A percentile compares a stretch with the other conserved stretches of the same genome.
Evolutionary conservation across 2,888 invertebrate genomes (phyloP).

Genomic region (Phengaris alcon): DNA sequence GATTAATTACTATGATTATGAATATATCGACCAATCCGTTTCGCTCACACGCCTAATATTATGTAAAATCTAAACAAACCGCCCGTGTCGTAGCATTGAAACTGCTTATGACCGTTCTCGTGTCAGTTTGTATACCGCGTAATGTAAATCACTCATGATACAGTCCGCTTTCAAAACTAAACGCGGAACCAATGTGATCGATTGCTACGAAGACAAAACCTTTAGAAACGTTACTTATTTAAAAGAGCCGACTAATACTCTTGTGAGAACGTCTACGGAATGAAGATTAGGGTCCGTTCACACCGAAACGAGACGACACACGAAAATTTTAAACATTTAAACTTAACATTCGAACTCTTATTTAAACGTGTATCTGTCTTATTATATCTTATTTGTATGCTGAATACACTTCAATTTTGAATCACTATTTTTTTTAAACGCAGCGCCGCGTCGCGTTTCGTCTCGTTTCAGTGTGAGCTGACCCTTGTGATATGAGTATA

Average conservation of each 20-base stretch:
- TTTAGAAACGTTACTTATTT: slow-evolving; percentile 23
- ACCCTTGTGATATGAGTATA: neutral
- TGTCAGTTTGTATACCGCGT: neutral
- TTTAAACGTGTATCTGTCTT: too few relatives aligned
- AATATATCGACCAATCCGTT: neutral
- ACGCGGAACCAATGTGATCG: slow-evolving; percentile 25
- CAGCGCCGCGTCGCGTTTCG: too few relatives aligned
- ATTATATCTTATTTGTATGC: too few relatives aligned
- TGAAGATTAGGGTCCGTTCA: too few relatives aligned
- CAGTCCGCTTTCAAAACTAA: slow-evolving; percentile 19
- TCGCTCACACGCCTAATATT: neutral
- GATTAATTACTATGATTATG: too few relatives aligned
- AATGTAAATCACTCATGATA: slow-evolving; percentile 3
- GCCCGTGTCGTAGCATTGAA: neutral
- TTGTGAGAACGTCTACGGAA: too few relatives aligned
- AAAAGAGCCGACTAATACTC: neutral
- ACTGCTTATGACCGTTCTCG: neutral
- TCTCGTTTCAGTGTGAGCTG: too few relatives aligned
- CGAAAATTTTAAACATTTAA: too few relatives aligned
- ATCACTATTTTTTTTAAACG: too few relatives aligned
- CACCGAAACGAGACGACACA: too few relatives aligned
- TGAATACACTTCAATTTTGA: too few relatives aligned
- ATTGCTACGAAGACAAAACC: slow-evolving; percentile 25
- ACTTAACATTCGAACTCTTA: too few relatives aligned
- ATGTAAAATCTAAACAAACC: neutral